Base-by-base conservation (phyloP, 2,113 vertebrate genomes). In the Pagrus major region DNA sequence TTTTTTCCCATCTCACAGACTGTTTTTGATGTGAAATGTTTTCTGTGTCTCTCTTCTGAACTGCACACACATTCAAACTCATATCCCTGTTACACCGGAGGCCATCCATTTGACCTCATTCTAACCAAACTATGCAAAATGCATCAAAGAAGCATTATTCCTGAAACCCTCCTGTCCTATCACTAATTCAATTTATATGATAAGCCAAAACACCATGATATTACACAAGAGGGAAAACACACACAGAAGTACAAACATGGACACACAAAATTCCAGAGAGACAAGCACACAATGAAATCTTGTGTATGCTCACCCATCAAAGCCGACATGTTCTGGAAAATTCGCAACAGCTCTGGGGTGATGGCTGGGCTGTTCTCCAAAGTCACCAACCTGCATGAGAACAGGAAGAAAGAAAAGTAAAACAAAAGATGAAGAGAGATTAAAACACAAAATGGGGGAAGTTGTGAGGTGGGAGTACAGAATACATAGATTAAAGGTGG, bases 311-410 rank as follows among this genome's bases (percentile, higher is more conserved):
- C 93, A 99, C 98, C 98, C 64, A 99, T 94, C 90, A 99, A 94
- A 37, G 97, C 89, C 31, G 97, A 95, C 98, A 99, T 99, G 89
- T 99, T 99, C 88, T 98, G 97, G 95, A 99, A 99, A 90, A 99
- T 95, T 91, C 96, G 94, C 82, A 99, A 95, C 60, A 99, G 95
- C 83, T 99, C 97, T 1, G 96, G 96, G 59, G 96, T 97, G 86
- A 98, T 91, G 83, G 94, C 96, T 6, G 97, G 96, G 78, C 97
- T 96, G 85, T 99, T 98, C 90, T 98, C 98, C 93, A 99, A 89
- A 0, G 98, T 99, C 88, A 97, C 97, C 94, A 99, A 96, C 98
- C 98, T 99, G 94, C 15, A 84, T 15, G 37, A 55, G 54, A 70
- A 42, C 63, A 67, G 23, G 60, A 14, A 64, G 27, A 65, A 20